Percentiles rank a stretch among this genome's conserved stretches.
phyloP scores from a whole-genome alignment of 1,140 invertebrate species.

The Procambarus virginalis region DNA sequence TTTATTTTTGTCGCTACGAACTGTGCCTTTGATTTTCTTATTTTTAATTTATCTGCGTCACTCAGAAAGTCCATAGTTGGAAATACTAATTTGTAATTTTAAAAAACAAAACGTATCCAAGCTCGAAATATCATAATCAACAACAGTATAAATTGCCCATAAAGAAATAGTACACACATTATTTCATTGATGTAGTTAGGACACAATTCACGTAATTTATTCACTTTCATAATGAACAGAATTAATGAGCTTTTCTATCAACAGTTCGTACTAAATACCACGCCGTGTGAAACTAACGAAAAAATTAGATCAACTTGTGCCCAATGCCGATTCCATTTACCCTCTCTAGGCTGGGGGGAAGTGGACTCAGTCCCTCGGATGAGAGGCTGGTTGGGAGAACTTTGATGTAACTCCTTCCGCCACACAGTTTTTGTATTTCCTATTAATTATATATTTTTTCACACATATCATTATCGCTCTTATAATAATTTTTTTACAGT shows the following conservation, averaged over 20 bases:
- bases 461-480: too few relatives aligned
- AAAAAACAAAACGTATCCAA: neutral
- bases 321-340: constrained; percentile 8
- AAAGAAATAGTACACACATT: neutral
- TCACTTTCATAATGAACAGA: neutral
- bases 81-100: neutral
- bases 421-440: too few relatives aligned
- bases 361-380: neutral
- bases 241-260: neutral
- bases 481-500: too few relatives aligned
- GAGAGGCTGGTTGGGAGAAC: neutral
- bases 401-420: too few relatives aligned
- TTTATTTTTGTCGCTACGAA: neutral
- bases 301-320: constrained; percentile 2
- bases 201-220: neutral
- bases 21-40: neutral
- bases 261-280: neutral
- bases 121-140: neutral
- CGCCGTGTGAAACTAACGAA: neutral
- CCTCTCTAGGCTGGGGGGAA: neutral
- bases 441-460: too few relatives aligned
- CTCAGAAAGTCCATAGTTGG: neutral
- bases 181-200: neutral
- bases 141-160: neutral
- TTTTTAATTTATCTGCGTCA: neutral